phyloP scores from a whole-genome alignment of 1,140 invertebrate species.

The Drosophila virilis region DNA sequence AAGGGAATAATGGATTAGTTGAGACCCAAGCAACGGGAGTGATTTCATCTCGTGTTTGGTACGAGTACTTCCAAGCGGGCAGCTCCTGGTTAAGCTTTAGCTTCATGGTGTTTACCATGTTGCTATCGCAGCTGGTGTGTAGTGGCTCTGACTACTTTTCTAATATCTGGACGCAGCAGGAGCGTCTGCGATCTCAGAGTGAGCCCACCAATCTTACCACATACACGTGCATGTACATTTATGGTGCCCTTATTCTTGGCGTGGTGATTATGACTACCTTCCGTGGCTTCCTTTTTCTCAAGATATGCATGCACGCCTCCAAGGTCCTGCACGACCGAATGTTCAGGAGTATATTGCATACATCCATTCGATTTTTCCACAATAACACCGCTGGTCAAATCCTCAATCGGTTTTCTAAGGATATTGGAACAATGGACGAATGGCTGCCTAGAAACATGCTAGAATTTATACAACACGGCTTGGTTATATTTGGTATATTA shows the following conservation, averaged over 20 bases:
- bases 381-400: slow-evolving; percentile 91
- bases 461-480: slow-evolving; percentile 86
- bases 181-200: slow-evolving; percentile 79
- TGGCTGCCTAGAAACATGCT: slow-evolving; percentile 89
- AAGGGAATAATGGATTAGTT: slow-evolving; percentile 82
- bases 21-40: slow-evolving; percentile 86
- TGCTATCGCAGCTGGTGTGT: slow-evolving; percentile 89
- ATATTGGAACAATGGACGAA: slow-evolving; percentile 93
- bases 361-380: slow-evolving; percentile 95
- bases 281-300: slow-evolving; percentile 90
- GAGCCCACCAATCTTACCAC: slow-evolving; percentile 64
- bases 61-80: slow-evolving; percentile 89
- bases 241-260: slow-evolving; percentile 69
- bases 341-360: slow-evolving; percentile 90
- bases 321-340: slow-evolving; percentile 92
- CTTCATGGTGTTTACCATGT: slow-evolving; percentile 86
- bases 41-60: slow-evolving; percentile 86
- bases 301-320: slow-evolving; percentile 92
- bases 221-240: slow-evolving; percentile 81
- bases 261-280: slow-evolving; percentile 85
- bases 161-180: slow-evolving; percentile 89
- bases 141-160: slow-evolving; percentile 92
- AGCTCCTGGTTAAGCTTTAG: slow-evolving; percentile 86
- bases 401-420: slow-evolving; percentile 92
- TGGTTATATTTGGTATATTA: slow-evolving; percentile 87